Evolutionary conservation across 2,113 vertebrate species (phyloP).

Genomic region (Vidua macroura): DNA sequence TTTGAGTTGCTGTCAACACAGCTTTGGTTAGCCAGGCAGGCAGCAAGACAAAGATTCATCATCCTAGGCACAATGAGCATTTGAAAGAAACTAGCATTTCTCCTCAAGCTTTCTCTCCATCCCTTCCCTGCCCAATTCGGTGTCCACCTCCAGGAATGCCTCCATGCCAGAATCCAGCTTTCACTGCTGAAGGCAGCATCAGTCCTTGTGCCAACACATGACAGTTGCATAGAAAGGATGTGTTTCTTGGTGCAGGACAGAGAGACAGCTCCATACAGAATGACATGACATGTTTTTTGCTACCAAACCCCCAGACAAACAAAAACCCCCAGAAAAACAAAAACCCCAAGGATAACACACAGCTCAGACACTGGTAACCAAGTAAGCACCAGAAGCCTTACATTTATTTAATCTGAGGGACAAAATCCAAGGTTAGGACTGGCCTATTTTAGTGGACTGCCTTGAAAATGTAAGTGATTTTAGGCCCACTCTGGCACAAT

Average conservation of each 20-base stretch:
- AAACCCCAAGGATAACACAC: not conserved
- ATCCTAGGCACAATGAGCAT: not conserved
- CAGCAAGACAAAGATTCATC: not conserved
- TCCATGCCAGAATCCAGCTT: not conserved
- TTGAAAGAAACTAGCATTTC: not conserved
- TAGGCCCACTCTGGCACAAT: not conserved
- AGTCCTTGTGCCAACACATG: fast-evolving
- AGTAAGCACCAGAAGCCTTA: not conserved
- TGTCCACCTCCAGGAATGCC: not conserved
- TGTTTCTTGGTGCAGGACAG: not conserved
- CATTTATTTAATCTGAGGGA: not conserved
- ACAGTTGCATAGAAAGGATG: constrained; percentile 20
- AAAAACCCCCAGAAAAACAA: not conserved
- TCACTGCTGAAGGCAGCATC: not conserved
- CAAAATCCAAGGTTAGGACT: not conserved
- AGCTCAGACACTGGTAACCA: not conserved
- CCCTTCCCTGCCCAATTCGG: not conserved
- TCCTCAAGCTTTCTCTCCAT: not conserved
- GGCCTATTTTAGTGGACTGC: not conserved
- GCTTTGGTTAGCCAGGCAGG: constrained; percentile 13
- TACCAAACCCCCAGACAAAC: not conserved
- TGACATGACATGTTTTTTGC: not conserved
- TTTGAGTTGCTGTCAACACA: constrained; percentile 9
- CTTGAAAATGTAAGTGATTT: not conserved
- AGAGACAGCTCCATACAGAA: not conserved